Evolutionary conservation across 2,797 vertebrate species (phyloP), one percentile per base, ranked within the genome.

Genomic region (Clarias laeviceps): DNA sequence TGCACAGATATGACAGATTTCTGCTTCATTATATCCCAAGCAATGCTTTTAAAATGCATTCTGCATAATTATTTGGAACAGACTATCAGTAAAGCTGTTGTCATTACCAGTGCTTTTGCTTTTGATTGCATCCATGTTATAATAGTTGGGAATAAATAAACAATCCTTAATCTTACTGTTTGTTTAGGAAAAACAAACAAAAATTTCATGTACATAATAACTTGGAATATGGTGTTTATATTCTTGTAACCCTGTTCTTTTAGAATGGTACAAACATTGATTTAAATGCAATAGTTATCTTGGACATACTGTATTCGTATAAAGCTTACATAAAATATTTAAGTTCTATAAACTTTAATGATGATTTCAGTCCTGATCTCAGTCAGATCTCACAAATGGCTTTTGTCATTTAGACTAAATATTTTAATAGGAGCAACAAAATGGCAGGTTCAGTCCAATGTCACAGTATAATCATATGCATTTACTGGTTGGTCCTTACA

Each of bases 401-500:
- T 80, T 65, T 32, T 54, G 22, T 81, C 27, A 45, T 65, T 3
- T 24, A 50, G 14, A 20, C 29, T 32, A 22, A 22, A 22, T 32
- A 68, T 17, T 82, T 85, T 57, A 65, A 37, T 37, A 80, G 40
- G 56, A 40, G 45, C 80, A 17, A 22, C 59, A 69, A 45, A 56
- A 83, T 50, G 14, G n/a, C 14, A 72, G 12, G 24, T 85, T 82
- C 2, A 24, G 24, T 45, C 17, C 24, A 81, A 88, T 85, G 80
- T 90, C 82, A 69, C 89, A 89, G 62, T 32, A 54, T 54, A 81
- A 22, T 66, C 20, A 14, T 40, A 79, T 81, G 66, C 40, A 54
- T 91, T 90, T 86, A 88, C 87, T 78, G 90, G 89, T 88, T 91
- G 85, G 89, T 91, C 85, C 85, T 61, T 89, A 91, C 94, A 94